phyloP scores from a whole-genome alignment of 2,113 vertebrate genomes.

The Corydoras maculifer region DNA sequence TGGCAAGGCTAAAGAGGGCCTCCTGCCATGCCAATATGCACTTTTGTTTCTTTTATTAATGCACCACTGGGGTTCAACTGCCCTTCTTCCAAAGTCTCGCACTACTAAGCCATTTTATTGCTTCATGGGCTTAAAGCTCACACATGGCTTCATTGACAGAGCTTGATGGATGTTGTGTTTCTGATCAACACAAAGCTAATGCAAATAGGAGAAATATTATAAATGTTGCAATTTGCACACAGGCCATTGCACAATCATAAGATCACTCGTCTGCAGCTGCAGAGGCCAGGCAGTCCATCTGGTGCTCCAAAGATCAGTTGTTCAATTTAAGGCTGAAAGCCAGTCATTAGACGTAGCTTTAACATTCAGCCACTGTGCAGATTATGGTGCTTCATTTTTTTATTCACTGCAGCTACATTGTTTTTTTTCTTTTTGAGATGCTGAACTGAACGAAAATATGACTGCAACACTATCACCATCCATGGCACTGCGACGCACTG shows the following conservation, averaged over 20 bases:
- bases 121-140: constrained; percentile 12
- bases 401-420: background rate
- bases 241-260: background rate
- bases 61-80: constrained; percentile 30
- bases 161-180: constrained; percentile 32
- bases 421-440: background rate
- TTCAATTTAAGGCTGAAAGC: constrained; percentile 2
- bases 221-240: constrained; percentile 1
- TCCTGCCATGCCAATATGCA: constrained; percentile 40
- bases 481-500: too few species aligned
- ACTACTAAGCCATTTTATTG: constrained; percentile 22
- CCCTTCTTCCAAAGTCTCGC: constrained; percentile 15
- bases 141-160: background rate
- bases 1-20: constrained; percentile 38
- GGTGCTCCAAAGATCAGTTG: constrained; percentile 7
- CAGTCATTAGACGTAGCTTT: background rate
- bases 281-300: constrained; percentile 21
- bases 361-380: constrained; percentile 17
- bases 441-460: background rate
- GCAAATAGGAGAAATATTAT: constrained; percentile 4
- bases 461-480: too few species aligned
- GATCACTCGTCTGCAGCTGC: constrained; percentile 4
- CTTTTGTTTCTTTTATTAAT: constrained; percentile 43
- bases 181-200: constrained; percentile 9
- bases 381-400: background rate